Evolutionary conservation across 2,888 invertebrate genomes (phyloP).

Genomic region (Rotaria magnacalcarata): DNA sequence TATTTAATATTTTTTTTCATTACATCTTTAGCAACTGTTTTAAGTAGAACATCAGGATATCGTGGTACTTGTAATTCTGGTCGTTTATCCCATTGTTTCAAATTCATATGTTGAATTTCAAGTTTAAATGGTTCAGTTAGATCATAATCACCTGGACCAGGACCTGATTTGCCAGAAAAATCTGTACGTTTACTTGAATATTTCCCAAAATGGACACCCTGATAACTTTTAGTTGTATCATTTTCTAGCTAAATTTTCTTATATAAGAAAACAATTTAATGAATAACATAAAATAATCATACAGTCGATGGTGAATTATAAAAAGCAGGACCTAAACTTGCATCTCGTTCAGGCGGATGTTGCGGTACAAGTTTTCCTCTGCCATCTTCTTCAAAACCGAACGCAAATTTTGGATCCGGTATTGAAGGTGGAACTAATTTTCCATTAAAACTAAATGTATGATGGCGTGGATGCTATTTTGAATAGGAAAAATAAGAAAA

Average conservation of each 20-base stretch:
- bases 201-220: slow-evolving; percentile 57
- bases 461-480: slow-evolving; percentile 44
- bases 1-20: too few species aligned
- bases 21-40: slow-evolving; percentile 56
- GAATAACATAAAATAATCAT: background rate
- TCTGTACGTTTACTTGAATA: slow-evolving; percentile 53
- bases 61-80: slow-evolving; percentile 55
- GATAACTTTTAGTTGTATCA: slow-evolving; percentile 51
- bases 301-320: slow-evolving; percentile 50
- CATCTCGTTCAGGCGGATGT: slow-evolving; percentile 54
- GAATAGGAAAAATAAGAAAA: background rate
- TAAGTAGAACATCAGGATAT: slow-evolving; percentile 54
- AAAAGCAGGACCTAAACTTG: slow-evolving; percentile 56
- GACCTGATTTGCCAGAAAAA: slow-evolving; percentile 53
- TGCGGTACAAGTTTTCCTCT: slow-evolving; percentile 58
- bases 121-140: slow-evolving; percentile 50
- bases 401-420: slow-evolving; percentile 57
- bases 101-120: slow-evolving; percentile 50
- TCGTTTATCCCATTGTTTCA: slow-evolving; percentile 43
- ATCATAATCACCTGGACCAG: slow-evolving; percentile 58
- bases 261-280: background rate
- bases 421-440: slow-evolving; percentile 55
- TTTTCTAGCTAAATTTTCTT: background rate
- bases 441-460: slow-evolving; percentile 49
- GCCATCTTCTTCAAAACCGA: slow-evolving; percentile 59